phyloP scores from a whole-genome alignment of 2,888 invertebrate species.

The Rotaria macrura region DNA sequence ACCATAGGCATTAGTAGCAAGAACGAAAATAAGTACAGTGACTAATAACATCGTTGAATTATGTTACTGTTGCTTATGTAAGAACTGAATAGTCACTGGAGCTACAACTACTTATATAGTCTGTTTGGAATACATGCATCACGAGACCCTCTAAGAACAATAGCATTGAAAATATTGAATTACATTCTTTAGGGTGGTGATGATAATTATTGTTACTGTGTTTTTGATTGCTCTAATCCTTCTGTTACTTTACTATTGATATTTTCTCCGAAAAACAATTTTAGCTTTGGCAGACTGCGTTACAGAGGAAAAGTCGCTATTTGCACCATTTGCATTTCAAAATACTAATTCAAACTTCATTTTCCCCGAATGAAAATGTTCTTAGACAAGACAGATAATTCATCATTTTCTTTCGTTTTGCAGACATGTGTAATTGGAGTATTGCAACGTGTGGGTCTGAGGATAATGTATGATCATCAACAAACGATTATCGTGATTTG shows the following conservation, averaged over 20 bases:
- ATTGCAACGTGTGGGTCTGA: no score
- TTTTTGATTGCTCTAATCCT: not conserved
- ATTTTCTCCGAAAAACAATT: not conserved
- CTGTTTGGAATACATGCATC: not conserved
- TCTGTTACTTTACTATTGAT: not conserved
- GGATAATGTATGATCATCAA: no score
- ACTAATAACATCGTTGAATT: not conserved
- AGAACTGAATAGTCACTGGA: not conserved
- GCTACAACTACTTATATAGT: not conserved
- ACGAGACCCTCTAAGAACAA: not conserved
- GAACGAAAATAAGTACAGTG: not conserved
- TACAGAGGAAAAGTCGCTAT: no score
- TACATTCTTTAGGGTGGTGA: not conserved
- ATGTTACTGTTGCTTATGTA: not conserved
- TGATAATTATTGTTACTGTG: not conserved
- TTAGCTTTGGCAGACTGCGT: no score
- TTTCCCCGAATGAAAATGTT: no score
- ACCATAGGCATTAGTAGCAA: not conserved
- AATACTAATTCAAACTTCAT: no score
- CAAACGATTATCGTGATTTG: no score
- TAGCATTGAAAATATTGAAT: not conserved
- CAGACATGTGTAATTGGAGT: no score
- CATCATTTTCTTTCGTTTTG: no score
- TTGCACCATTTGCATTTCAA: no score
- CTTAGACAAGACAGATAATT: no score